Base-by-base conservation (phyloP, 2,797 vertebrate genomes). In the Manis crassicaudata region DNA sequence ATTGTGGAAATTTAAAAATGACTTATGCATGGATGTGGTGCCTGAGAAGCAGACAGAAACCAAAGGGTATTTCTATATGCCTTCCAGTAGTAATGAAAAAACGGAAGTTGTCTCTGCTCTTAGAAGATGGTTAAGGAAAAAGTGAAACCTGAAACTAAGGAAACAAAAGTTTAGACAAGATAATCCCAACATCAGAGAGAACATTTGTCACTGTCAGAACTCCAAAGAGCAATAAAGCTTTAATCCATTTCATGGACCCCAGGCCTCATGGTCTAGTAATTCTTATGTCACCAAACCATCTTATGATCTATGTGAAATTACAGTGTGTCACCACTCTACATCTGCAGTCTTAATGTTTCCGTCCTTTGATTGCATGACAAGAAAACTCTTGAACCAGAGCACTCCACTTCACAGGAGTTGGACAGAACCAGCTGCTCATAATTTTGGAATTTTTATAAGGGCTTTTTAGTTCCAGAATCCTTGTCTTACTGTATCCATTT, bases 81-180 rank as follows among this genome's bases (percentile, higher is more conserved):
- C 18, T 95, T 84, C 85, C 77, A 96, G 89, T 93, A 95, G 82
- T 46, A 94, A 92, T 81, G 65, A 88, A 76, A 95, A 94, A 77
- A 50, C 65, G 50, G 94, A 96, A 96, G 94, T 96, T 95, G 96
- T 97, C 96, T 96, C 87, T n/a, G 58, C 95, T 92, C 50, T 90
- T 75, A 90, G 77, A 94, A 93, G 84, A 97, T 77, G 68, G 79
- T 94, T 96, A 94, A 93, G 90, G 77, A 87, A 96, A 92, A 96
- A 96, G 85, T 90, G 96, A 96, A 98, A 98, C 60, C 50, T 94
- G 95, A 98, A 96, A 97, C 97, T 94, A 94, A 97, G 96, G 96
- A 97, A 97, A 97, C 96, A 97, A 97, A 97, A 95, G 84, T 97
- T 98, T 97, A 97, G 96, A 96, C 95, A 97, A 97, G 97, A 97